Conservation (phyloP, 2,797 vertebrate species). For the Lacerta agilis region DNA sequence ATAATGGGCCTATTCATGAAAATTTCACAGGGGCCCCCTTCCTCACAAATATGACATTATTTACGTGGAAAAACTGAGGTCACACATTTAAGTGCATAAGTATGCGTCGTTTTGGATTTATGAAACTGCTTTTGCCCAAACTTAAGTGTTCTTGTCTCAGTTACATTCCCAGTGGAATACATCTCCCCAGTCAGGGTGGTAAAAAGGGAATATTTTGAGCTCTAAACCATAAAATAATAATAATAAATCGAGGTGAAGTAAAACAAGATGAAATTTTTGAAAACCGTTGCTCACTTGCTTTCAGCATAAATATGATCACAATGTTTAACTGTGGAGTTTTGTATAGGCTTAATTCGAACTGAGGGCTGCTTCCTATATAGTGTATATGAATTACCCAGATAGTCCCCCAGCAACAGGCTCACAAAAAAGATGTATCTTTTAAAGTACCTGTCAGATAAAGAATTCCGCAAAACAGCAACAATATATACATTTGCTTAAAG, state of each 20-base stretch:
- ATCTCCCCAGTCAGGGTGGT: not conserved
- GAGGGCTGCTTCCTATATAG: not conserved
- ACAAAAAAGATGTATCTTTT: not conserved
- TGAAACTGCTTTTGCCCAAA: slow-evolving; percentile 49
- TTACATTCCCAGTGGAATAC: slow-evolving; percentile 57
- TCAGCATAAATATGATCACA: slow-evolving; percentile 10
- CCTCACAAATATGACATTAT: slow-evolving; percentile 73
- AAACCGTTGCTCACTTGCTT: slow-evolving; percentile 48
- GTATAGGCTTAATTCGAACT: not conserved
- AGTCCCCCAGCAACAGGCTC: not conserved
- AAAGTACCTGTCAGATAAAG: not conserved
- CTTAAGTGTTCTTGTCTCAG: slow-evolving; percentile 49
- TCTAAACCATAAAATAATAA: slow-evolving; percentile 32
- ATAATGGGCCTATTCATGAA: slow-evolving; percentile 75
- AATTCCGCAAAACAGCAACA: not conserved
- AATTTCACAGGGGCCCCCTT: slow-evolving; percentile 52
- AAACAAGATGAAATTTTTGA: slow-evolving; percentile 51
- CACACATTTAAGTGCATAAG: slow-evolving; percentile 64
- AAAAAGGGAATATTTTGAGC: slow-evolving; percentile 30
- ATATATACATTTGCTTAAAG: not conserved
- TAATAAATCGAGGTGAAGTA: slow-evolving; percentile 52
- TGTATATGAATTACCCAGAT: not conserved
- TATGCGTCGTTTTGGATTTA: slow-evolving; percentile 67
- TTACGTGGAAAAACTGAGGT: slow-evolving; percentile 73
- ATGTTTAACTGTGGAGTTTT: not conserved